Evolutionary conservation across 2,113 vertebrate species (phyloP).

Genomic region (Puntigrus tetrazona): DNA sequence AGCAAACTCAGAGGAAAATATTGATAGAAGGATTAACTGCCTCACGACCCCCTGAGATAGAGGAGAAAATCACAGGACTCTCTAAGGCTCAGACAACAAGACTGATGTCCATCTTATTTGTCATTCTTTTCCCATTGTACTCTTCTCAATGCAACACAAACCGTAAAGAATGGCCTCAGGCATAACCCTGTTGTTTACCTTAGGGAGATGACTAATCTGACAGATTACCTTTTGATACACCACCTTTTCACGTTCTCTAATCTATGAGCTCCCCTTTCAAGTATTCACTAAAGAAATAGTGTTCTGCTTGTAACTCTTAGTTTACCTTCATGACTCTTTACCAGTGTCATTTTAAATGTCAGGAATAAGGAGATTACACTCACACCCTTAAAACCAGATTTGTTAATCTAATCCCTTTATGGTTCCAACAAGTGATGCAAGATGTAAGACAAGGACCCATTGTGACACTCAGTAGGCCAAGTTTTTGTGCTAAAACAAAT

Average conservation of each 20-base stretch:
- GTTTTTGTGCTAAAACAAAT: constrained; percentile 38
- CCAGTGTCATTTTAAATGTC: constrained; percentile 29
- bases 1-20: constrained; percentile 28
- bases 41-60: constrained; percentile 31
- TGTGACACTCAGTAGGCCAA: constrained; percentile 2
- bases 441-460: background rate
- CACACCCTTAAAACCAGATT: constrained; percentile 6
- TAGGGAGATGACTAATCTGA: constrained; percentile 15
- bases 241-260: constrained; percentile 19
- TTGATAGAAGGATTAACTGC: constrained; percentile 49
- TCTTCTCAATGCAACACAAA: background rate
- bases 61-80: constrained; percentile 30
- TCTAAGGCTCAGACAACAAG: constrained; percentile 16
- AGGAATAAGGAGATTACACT: constrained; percentile 36
- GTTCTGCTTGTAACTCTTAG: background rate
- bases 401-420: constrained; percentile 40
- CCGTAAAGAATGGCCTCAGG: constrained; percentile 21
- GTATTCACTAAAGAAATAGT: background rate
- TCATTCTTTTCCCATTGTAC: constrained; percentile 40
- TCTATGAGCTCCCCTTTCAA: constrained; percentile 22
- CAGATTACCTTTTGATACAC: constrained; percentile 26
- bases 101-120: constrained; percentile 38
- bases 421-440: constrained; percentile 7
- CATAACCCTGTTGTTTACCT: constrained; percentile 3
- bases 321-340: constrained; percentile 8